Evolutionary conservation across 2,888 invertebrate genomes (phyloP).

Genomic region (Odontocolon sp.): DNA sequence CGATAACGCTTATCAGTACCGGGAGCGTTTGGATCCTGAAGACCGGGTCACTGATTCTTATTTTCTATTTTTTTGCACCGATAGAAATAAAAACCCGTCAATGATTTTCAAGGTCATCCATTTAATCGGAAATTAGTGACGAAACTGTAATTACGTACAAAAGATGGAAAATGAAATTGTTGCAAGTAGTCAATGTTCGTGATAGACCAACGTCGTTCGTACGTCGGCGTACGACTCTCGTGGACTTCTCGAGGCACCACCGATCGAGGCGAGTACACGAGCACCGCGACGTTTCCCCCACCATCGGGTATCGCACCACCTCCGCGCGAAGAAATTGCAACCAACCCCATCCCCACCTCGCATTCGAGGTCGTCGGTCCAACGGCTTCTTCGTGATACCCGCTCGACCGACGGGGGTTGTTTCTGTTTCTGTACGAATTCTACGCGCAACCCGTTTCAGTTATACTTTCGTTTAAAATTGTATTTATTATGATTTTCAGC

Average conservation of each 20-base stretch:
- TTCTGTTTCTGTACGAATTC: not conserved
- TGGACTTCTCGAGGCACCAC: constrained; percentile 45
- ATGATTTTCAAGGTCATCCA: not conserved
- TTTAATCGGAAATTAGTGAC: not conserved
- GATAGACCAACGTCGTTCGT: constrained; percentile 3
- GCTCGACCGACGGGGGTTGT: not conserved
- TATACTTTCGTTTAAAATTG: not conserved
- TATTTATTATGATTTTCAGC: no score
- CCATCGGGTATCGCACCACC: not conserved
- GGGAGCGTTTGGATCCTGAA: constrained; percentile 5
- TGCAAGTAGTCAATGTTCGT: not conserved
- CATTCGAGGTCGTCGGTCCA: constrained; percentile 35
- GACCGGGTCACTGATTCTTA: not conserved
- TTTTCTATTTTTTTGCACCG: not conserved
- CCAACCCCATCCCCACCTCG: constrained; percentile 13
- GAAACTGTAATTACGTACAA: not conserved
- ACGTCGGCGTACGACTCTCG: constrained; percentile 43
- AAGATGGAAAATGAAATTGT: not conserved
- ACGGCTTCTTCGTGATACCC: constrained; percentile 13
- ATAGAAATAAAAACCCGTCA: not conserved
- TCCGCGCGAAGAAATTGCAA: constrained; percentile 19
- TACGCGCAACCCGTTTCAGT: not conserved
- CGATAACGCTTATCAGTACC: not conserved
- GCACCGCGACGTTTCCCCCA: constrained; percentile 22
- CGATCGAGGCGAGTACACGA: constrained; percentile 35